Percentiles rank a stretch among this genome's conserved stretches.
phyloP scores from a whole-genome alignment of 2,113 vertebrate genomes.

The Hippocampus comes region DNA sequence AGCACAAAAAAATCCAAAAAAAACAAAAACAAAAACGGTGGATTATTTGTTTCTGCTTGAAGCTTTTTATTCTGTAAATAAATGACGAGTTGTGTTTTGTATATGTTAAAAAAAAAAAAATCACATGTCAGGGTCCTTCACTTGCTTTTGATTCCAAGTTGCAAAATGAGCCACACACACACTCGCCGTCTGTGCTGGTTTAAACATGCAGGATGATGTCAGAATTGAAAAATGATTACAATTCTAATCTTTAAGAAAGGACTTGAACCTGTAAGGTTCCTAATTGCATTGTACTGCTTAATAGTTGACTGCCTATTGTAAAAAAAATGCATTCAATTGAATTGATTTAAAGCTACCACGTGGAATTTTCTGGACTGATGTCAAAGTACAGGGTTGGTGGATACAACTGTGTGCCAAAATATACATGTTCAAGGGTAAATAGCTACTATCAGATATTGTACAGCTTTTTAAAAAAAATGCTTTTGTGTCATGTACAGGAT shows the following conservation, averaged over 20 bases:
- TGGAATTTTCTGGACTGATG: slow-evolving; percentile 36
- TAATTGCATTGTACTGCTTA: slow-evolving; percentile 33
- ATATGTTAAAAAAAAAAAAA: slow-evolving; percentile 12
- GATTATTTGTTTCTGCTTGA: slow-evolving; percentile 58
- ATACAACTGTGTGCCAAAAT: slow-evolving; percentile 72
- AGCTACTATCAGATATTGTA: slow-evolving; percentile 68
- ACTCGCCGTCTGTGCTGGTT: slow-evolving; percentile 11
- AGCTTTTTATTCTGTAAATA: slow-evolving; percentile 28
- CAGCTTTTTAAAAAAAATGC: slow-evolving; percentile 71
- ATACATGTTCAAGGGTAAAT: slow-evolving; percentile 45
- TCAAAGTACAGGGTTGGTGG: slow-evolving; percentile 48
- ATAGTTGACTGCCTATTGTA: slow-evolving; percentile 40
- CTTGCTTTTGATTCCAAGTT: slow-evolving; percentile 21
- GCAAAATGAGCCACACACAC: slow-evolving; percentile 20
- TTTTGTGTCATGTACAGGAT: slow-evolving; percentile 71
- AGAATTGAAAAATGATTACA: slow-evolving; percentile 22
- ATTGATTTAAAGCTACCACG: slow-evolving; percentile 31
- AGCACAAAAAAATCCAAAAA: slow-evolving; percentile 43
- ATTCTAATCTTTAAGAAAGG: slow-evolving; percentile 3
- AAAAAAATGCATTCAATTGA: slow-evolving; percentile 16
- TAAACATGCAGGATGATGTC: slow-evolving; percentile 28
- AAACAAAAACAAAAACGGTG: not conserved
- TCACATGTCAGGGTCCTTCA: slow-evolving; percentile 45
- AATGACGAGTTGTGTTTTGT: slow-evolving; percentile 56
- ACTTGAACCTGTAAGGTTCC: slow-evolving; percentile 27